Base-by-base conservation (phyloP, 2,888 invertebrate genomes). In the Chrysomela aeneicollis region DNA sequence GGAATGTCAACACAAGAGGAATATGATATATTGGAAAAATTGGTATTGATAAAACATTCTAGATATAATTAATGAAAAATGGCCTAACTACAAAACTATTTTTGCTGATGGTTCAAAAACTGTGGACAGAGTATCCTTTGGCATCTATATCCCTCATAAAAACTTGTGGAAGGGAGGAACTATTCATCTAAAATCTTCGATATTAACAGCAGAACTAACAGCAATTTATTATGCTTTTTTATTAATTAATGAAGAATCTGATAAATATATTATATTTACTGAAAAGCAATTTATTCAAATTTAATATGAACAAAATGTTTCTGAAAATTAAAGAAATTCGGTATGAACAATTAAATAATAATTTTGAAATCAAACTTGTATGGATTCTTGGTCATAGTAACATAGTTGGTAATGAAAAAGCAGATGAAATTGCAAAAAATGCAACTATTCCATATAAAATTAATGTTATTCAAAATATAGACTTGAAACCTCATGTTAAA, bases 141-240 rank as follows among this genome's bases (percentile, higher is more conserved):
- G 47, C 6, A 47, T 47, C 2, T 47, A 18, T 19, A 47, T 47
- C 2, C 47, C 47, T 5, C 47, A 47, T 9, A 26, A 52, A 52
- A 52, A 52, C 5, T 1, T 52, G 30, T 1, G 12, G 8, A 52
- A 52, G 1, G 22, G 30, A 17, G n/a, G 30, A n/a, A 17, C 30
- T 1, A 52, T 52, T 5, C 52, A 52, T 30, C 52, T 30, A 15
- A 30, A 52, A 17, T 8, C 52, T 9, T 52, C 52, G 15, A 22
- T 51, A 21, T 51, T 51, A n/a, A 51, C 51, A 52, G 52, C 52
- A 2, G 52, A 52, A 30, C 17, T 52, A 6, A 52, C 32, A 3
- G 35, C 35, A 35, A 35, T 35, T 10, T 35, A 35, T 12, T 10
- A 10, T 9, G 35, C 35, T 12, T 10, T 35, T 35, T 10, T 35